phyloP scores from a whole-genome alignment of 2,797 vertebrate genomes.

The Enteromius viviparus region DNA sequence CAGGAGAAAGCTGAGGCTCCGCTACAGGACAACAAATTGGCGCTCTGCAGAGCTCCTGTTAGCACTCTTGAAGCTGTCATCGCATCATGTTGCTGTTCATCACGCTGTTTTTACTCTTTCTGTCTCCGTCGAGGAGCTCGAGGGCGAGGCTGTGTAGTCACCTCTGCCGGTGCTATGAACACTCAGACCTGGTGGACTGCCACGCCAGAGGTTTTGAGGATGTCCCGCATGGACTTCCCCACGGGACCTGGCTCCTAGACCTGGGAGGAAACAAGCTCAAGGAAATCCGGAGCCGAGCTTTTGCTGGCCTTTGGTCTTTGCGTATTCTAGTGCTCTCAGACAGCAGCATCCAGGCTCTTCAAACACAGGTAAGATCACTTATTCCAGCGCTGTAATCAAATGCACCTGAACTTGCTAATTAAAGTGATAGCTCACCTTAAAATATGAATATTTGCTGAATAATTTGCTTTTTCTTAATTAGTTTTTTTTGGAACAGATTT shows the following conservation, averaged over 20 bases:
- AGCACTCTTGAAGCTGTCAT: not conserved
- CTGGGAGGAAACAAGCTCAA: slow-evolving; percentile 72
- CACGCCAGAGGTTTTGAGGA: slow-evolving; percentile 58
- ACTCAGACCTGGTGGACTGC: slow-evolving; percentile 75
- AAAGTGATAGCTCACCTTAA: not conserved
- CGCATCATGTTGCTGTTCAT: slow-evolving; percentile 21
- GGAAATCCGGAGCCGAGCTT: slow-evolving; percentile 64
- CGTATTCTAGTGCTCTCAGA: slow-evolving; percentile 73
- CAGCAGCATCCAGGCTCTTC: slow-evolving; percentile 66
- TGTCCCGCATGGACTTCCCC: slow-evolving; percentile 68
- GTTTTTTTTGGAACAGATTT: not conserved
- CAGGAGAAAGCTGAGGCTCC: not conserved
- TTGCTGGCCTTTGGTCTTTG: slow-evolving; percentile 77
- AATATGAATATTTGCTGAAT: not conserved
- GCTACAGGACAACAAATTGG: not conserved
- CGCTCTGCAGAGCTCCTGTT: not conserved
- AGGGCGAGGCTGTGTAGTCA: slow-evolving; percentile 63
- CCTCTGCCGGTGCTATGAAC: slow-evolving; percentile 72
- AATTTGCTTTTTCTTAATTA: not conserved
- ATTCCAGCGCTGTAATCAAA: not conserved
- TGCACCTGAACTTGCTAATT: not conserved
- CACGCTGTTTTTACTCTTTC: slow-evolving; percentile 34
- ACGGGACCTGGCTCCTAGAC: slow-evolving; percentile 76
- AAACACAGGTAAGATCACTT: slow-evolving; percentile 68
- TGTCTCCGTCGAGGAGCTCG: slow-evolving; percentile 16